Evolutionary conservation across 2,797 vertebrate genomes (phyloP).

Genomic region (Rhinichthys osculus): DNA sequence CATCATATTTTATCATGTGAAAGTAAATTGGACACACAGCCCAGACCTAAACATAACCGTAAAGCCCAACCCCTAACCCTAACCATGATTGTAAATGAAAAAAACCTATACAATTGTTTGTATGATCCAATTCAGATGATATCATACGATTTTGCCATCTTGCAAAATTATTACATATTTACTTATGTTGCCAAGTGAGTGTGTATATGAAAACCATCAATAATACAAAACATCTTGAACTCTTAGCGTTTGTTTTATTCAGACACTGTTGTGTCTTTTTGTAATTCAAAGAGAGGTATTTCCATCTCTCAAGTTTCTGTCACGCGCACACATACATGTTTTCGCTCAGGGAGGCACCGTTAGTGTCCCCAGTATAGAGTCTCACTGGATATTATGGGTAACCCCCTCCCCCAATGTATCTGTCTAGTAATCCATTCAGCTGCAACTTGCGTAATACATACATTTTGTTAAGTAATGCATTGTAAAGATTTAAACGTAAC

Average conservation of each 20-base stretch:
- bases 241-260: background rate
- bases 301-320: slow-evolving; percentile 9
- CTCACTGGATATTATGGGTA: slow-evolving; percentile 21
- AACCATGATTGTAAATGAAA: background rate
- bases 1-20: slow-evolving; percentile 12
- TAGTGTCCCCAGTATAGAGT: background rate
- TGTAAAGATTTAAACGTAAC: background rate
- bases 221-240: background rate
- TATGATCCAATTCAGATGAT: background rate
- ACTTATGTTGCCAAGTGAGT: background rate
- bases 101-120: background rate
- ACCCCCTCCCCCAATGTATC: background rate
- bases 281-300: background rate
- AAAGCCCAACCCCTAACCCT: background rate
- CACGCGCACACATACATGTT: slow-evolving; percentile 14
- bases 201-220: slow-evolving; percentile 6
- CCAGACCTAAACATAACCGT: background rate
- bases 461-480: background rate
- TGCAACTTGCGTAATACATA: background rate
- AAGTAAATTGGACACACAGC: background rate
- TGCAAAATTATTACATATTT: background rate
- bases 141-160: background rate
- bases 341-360: slow-evolving; percentile 7
- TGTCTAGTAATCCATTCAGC: slow-evolving; percentile 21
- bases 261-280: background rate